phyloP scores from a whole-genome alignment of 2,113 vertebrate genomes.

The Xyliphius kryptos region DNA sequence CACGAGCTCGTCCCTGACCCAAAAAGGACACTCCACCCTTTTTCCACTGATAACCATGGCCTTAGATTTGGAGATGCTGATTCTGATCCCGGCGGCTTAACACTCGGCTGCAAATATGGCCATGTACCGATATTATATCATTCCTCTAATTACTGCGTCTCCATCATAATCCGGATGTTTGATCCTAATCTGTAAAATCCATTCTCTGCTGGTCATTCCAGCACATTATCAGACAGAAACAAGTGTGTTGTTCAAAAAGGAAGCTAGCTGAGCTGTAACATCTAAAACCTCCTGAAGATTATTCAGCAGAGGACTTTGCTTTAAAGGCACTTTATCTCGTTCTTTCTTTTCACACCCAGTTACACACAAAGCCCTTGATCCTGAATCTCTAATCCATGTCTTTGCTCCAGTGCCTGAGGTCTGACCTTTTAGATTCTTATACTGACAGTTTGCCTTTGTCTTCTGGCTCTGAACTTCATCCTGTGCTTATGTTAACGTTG shows the following conservation, averaged over 20 bases:
- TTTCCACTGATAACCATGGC: no score
- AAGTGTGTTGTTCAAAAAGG: constrained; percentile 1
- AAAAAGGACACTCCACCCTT: no score
- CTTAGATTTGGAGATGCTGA: no score
- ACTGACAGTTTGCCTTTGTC: not conserved
- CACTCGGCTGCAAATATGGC: not conserved
- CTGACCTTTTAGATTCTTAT: constrained; percentile 31
- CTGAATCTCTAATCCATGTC: constrained; percentile 27
- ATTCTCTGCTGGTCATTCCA: constrained; percentile 14
- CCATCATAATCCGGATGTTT: constrained; percentile 25
- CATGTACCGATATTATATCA: not conserved
- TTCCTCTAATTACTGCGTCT: constrained; percentile 8
- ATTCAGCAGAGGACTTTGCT: constrained; percentile 16
- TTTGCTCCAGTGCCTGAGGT: constrained; percentile 21
- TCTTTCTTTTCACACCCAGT: not conserved
- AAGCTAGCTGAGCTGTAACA: constrained; percentile 1
- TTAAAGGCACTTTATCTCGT: not conserved
- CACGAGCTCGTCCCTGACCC: no score
- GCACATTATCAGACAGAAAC: constrained; percentile 5
- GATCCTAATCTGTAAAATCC: constrained; percentile 32
- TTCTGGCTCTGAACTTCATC: not conserved
- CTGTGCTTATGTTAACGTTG: not conserved
- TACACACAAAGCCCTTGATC: constrained; percentile 18
- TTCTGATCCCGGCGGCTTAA: no score
- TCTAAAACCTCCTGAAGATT: constrained; percentile 21